These are phyloP conservation scores for Elysia chlorotica DNA, from an alignment of 1,140 invertebrate genomes.

Conservation along the genomic window DNA sequence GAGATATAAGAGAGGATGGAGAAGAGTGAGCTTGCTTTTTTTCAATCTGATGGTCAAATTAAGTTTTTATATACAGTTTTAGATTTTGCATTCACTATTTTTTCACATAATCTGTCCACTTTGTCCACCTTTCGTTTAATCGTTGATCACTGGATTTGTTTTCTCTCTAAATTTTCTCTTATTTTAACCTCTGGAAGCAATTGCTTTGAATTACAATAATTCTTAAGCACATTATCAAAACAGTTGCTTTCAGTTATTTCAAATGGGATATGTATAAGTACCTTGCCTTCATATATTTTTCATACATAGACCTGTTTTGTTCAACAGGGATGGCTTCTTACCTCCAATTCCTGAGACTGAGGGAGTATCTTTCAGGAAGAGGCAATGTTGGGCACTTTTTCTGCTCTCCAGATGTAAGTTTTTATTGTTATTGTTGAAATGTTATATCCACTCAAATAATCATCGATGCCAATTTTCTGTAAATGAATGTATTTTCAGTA, in stretches of 20 bases:
- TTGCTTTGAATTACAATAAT: too few species aligned
- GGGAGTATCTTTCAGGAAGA: conserved; percentile 34
- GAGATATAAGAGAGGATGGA: conserved; percentile 27
- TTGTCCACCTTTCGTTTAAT: too few species aligned
- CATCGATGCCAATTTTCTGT: not conserved
- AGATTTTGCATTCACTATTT: too few species aligned
- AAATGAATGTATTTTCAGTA: not conserved
- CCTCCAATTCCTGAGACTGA: conserved; percentile 33
- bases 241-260: too few species aligned
- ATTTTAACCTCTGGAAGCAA: too few species aligned
- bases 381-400: conserved; percentile 38
- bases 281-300: not conserved
- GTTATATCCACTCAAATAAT: not conserved
- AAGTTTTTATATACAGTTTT: too few species aligned
- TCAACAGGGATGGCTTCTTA: conserved; percentile 26
- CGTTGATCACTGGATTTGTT: too few species aligned
- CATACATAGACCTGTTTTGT: not conserved
- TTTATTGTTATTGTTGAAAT: not conserved
- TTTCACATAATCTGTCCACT: too few species aligned
- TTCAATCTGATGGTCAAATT: too few species aligned
- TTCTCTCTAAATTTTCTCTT: too few species aligned
- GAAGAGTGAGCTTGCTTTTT: conserved; percentile 13
- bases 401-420: conserved; percentile 36
- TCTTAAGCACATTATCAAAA: too few species aligned
- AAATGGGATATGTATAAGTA: not conserved